Base-by-base conservation (phyloP, 2,113 vertebrate genomes). In the Ammodytes dubius region DNA sequence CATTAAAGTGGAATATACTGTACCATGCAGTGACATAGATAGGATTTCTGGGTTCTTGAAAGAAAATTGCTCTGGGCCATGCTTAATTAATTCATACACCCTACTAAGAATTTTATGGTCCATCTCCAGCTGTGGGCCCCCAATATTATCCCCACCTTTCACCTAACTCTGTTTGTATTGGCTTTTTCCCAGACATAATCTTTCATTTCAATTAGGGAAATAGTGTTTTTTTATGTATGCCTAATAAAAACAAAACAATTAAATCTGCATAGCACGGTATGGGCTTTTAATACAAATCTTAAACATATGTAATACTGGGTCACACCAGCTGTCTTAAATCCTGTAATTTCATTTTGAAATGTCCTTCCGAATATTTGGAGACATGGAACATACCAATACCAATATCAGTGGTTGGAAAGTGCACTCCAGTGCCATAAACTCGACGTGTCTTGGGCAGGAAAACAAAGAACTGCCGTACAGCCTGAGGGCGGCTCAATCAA, bases 81-180 rank as follows among this genome's bases (percentile, higher is more conserved):
- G 79, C 82, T 85, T 91, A 93, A 93, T 92, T 92, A 92, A 93
- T 93, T 93, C 88, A 88, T 84, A 59, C 86, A 89, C 87, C 84
- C 86, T 77, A 78, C 88, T 67, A 90, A 70, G 84, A 90, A 81
- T 92, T 92, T 90, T 89, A 92, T 81, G 82, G 84, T 49, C 71
- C 74, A 70, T 79, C 82, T 82, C 84, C 82, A 88, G 82, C 88
- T 88, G 89, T 74, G 78, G 80, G 84, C 76, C 82, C 86, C 57
- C 77, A 86, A 90, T 86, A 80, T 82, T 84, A 88, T 86, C 35
- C 74, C 77, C 81, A 72, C 83, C 82, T 87, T 82, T 88, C 74
- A 83, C 72, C 70, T 64, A 8, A 3, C 76, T 82, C 53, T 73
- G 71, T 80, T 85, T 76, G 74, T 74, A 81, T 61, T 88, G 63